Base-by-base conservation (phyloP, 2,888 invertebrate species). In the Thecophora atra region DNA sequence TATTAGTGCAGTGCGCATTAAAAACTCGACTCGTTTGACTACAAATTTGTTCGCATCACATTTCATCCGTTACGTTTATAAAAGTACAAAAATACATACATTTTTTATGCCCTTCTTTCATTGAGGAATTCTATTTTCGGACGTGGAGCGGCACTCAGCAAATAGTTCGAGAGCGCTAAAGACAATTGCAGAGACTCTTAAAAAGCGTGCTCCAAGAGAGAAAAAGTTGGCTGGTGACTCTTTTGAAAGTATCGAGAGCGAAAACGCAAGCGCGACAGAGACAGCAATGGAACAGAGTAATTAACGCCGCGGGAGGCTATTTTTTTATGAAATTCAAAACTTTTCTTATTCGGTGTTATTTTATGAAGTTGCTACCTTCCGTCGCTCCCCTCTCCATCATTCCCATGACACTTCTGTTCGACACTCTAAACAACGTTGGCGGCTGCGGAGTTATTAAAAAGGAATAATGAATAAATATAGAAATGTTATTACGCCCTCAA, bases 291-390 rank as follows among this genome's bases (percentile, higher is more conserved):
- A 37, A 2, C 37, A 60, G n/a, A 44, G 47, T 44, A 44, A 71
- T 71, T 71, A 71, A 71, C 66, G 71, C 71, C 71, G 51, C 60
- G 58, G 56, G 66, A 37, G 66, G 69, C 30, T 64, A 56, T 21
- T 69, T 64, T 69, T 47, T 69, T 72, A 47, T 69, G 72, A 72
- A 72, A 69, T 64, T 64, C 44, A 42, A 69, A 56, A 69, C 72
- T 63, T 69, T 44, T 64, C 19, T 65, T 63, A 64, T 54, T 67
- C 62, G 47, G n/a, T 63, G 13, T 63, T 65, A 51, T 60, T 58
- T 68, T 28, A 42, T 28, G 26, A 30, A 68, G 21, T 56, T 19
- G 15, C 17, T 28, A 8, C 54, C 54, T 21, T 21, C n/a, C n/a
- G n/a, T n/a, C n/a, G n/a, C n/a, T n/a, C n/a, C n/a, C n/a, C 8